Conservation (phyloP, 2,113 vertebrate genomes). For the Pseudorasbora parva region DNA sequence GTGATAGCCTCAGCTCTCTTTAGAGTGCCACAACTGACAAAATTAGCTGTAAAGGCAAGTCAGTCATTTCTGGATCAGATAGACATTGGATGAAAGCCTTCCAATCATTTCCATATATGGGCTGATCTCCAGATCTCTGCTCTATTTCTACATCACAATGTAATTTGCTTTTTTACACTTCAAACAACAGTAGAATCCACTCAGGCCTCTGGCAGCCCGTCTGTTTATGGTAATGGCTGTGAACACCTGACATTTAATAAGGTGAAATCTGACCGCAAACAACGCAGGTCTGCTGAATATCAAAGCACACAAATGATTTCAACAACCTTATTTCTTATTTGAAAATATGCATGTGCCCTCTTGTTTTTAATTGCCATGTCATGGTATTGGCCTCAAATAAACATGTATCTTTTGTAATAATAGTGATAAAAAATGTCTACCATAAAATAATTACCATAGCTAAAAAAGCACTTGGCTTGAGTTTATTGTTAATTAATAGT, state of each 20-base stretch:
- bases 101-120: not conserved
- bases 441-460: not conserved
- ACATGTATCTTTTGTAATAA: not conserved
- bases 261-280: constrained; percentile 24
- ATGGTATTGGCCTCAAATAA: not conserved
- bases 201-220: not conserved
- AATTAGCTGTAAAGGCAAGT: constrained; percentile 20
- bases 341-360: not conserved
- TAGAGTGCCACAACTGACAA: not conserved
- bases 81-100: constrained; percentile 26
- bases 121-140: constrained; percentile 11
- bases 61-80: constrained; percentile 1
- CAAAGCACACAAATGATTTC: not conserved
- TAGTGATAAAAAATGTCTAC: not conserved
- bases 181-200: not conserved
- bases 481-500: not conserved
- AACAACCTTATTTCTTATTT: not conserved
- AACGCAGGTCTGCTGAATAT: not conserved
- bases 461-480: not conserved
- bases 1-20: too few species aligned
- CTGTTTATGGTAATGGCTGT: constrained; percentile 2
- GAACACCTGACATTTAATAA: constrained; percentile 35
- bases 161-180: constrained; percentile 27
- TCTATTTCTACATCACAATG: constrained; percentile 2
- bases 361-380: not conserved